Base-by-base conservation (phyloP, 2,113 vertebrate genomes). In the Sturnira hondurensis region DNA sequence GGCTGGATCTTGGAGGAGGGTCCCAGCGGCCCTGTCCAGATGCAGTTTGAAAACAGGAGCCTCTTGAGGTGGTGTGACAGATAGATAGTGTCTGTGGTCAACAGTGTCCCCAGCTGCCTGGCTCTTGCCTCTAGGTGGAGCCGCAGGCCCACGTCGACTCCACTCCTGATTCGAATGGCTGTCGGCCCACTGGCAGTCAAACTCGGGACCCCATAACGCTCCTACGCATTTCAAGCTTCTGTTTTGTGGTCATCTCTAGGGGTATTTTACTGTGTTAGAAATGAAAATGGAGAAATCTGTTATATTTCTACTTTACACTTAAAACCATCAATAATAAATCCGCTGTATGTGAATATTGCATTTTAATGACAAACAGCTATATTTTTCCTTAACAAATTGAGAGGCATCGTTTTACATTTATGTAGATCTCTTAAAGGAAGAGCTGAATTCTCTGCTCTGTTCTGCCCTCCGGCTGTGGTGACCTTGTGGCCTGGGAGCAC, bases 51-150 rank as follows among this genome's bases (percentile, higher is more conserved):
- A 41, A 38, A 33, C 58, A 17, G 16, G 77, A 47, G 26, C n/a
- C 10, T 12, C 0, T 8, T 0, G 54, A 28, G 43, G 22, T 26
- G 2, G 24, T 22, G 10, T 28, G 52, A 8, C 7, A 19, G n/a
- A 8, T 5, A 19, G n/a, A 4, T 15, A 47, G 45, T 50, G 15
- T 56, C 61, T 19, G 28, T 2, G 2, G 2, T n/a, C 28, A 9
- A 16, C 61, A 2, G 10, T 52, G 43, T 33, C 17, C 43, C 31
- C 26, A 0, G 43, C 56, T 47, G n/a, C 8, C 38, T 47, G 33
- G 17, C 4, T 0, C 1, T 67, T 2, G 5, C 96, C 97, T 61
- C 73, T 26, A 93, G 96, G 85, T 77, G 97, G 96, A 33, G 73
- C 87, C 8, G 2, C 87, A 86, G 87, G 81, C 54, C 33, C 58